Evolutionary conservation across 2,113 vertebrate species (phyloP).

Genomic region (Pygoscelis antarcticus): DNA sequence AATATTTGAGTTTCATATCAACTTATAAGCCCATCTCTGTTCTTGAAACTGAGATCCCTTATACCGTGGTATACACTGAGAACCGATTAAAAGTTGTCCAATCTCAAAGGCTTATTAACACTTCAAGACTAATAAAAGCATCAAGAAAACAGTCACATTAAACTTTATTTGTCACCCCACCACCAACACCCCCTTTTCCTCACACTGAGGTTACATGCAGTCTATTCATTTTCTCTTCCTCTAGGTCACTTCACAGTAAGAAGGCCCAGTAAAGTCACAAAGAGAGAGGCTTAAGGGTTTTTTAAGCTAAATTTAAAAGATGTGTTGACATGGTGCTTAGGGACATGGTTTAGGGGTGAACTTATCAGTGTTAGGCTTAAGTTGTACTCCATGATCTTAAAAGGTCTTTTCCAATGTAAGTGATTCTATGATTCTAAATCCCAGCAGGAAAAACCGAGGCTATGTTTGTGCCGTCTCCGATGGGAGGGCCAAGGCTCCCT

Average conservation of each 20-base stretch:
- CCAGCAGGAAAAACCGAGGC: not conserved
- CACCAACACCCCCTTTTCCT: not conserved
- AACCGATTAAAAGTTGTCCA: not conserved
- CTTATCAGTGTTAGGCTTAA: not conserved
- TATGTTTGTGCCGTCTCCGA: not conserved
- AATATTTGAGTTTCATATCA: conserved; percentile 16
- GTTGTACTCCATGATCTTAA: not conserved
- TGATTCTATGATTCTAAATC: not conserved
- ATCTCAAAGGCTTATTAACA: not conserved
- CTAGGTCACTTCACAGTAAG: not conserved
- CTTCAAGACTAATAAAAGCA: not conserved
- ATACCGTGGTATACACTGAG: not conserved
- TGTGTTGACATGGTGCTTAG: not conserved
- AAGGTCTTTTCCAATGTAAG: not conserved
- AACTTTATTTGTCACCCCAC: not conserved
- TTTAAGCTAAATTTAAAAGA: not conserved
- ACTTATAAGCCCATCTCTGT: not conserved
- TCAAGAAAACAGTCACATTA: not conserved
- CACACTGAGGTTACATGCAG: not conserved
- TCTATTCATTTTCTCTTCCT: not conserved
- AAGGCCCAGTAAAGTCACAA: not conserved
- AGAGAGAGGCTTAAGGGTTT: not conserved
- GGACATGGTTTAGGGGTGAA: not conserved
- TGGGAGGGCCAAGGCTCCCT: not conserved
- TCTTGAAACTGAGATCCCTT: not conserved